Base-by-base conservation (phyloP, 2,797 vertebrate species). In the Myoxocephalus aenaeus region DNA sequence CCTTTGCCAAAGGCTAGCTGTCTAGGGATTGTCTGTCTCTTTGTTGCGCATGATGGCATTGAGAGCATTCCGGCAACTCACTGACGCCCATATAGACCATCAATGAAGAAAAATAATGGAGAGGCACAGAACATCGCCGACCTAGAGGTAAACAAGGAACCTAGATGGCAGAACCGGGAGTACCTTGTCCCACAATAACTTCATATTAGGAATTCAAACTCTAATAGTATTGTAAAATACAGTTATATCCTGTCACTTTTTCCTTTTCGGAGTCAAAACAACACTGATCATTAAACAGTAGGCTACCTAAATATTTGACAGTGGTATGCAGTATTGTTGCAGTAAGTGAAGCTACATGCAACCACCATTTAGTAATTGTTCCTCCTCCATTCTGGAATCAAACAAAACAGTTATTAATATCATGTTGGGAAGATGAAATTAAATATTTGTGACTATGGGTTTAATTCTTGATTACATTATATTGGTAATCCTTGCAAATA, bases 11-110 rank as follows among this genome's bases (percentile, higher is more conserved):
- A 57, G 77, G 77, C 75, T 62, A 71, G 75, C 73, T 77, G 34
- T 81, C 83, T 25, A 27, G 84, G 83, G 89, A 80, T 77, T 87
- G 78, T 50, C 57, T 79, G 67, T 65, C 77, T 66, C 79, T 90
- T 86, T 90, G 83, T 83, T 83, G 68, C 80, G 54, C 27, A 66
- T 69, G 71, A 66, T 69, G 71, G 70, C 70, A 56, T 59, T 58
- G 50, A 70, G 53, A 81, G 10, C 17, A 61, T 56, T 15, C 71
- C 81, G 75, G 70, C 65, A 62, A 65, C 51, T 71, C 27, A 22
- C 15, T 46, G 25, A 68, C 53, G 67, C 36, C 61, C 34, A 71
- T 34, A 8, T 74, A 22, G 80, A 82, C 22, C 73, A 77, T 71
- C 22, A 65, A 69, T 56, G 22, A 0, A 7, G 25, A 58, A 40